These are phyloP conservation scores for Ostrea denselamellosa DNA, from an alignment of 1,140 invertebrate species.

Conservation along the genomic window DNA sequence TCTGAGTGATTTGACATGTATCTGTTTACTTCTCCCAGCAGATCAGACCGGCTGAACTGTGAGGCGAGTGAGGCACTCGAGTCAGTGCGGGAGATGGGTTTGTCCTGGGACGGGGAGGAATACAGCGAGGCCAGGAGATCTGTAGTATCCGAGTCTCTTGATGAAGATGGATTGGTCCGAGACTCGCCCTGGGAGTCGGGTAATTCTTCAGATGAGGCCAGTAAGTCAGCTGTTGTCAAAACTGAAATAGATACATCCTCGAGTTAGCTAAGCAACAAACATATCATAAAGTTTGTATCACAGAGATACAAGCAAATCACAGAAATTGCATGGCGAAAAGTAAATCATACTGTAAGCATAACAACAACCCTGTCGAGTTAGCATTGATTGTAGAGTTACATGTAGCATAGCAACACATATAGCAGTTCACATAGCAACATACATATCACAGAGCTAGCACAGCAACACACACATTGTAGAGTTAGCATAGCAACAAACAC, in stretches of 20 bases:
- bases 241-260: slow-evolving; percentile 16
- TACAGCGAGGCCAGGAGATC: slow-evolving; percentile 37
- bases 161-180: slow-evolving; percentile 22
- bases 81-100: background rate
- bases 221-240: slow-evolving; percentile 23
- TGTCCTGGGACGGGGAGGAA: slow-evolving; percentile 8
- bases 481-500: background rate
- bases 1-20: background rate
- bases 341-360: background rate
- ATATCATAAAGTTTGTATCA: background rate
- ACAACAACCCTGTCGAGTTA: no score
- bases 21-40: background rate
- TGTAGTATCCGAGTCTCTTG: slow-evolving; percentile 10
- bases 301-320: background rate
- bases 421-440: background rate
- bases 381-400: no score
- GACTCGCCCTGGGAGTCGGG: background rate
- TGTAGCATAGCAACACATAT: background rate
- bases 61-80: slow-evolving; percentile 40
- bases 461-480: background rate
- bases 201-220: slow-evolving; percentile 7
- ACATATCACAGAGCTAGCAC: background rate
- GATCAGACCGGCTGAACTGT: background rate
- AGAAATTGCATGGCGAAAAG: no score
- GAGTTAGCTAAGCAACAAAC: background rate